Conservation (phyloP, 2,888 invertebrate genomes). For the Microctonus brassicae region DNA sequence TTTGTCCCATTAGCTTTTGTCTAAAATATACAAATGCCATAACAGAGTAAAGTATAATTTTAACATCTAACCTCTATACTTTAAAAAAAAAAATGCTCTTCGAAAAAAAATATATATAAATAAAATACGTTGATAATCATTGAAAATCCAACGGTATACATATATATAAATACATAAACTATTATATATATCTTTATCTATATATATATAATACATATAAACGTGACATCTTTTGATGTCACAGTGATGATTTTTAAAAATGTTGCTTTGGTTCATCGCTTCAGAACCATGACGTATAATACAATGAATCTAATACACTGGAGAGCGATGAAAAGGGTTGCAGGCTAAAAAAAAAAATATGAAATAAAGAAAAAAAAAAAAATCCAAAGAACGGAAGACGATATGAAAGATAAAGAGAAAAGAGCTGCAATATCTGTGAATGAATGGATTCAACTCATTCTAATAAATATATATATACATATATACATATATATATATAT, state of each 20-base stretch:
- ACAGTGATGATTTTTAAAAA: background rate
- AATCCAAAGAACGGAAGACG: constrained; percentile 3
- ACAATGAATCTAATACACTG: constrained; percentile 66
- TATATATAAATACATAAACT: background rate
- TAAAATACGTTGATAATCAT: no score
- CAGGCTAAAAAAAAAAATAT: constrained; percentile 25
- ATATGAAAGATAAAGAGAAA: background rate
- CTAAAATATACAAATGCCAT: background rate
- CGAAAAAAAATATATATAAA: background rate
- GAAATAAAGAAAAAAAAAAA: constrained; percentile 24
- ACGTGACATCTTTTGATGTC: constrained; percentile 3
- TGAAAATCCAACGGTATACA: no score
- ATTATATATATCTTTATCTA: background rate
- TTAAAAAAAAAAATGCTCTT: background rate
- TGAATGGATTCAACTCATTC: background rate
- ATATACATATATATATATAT: constrained; percentile 19
- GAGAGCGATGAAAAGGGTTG: constrained; percentile 54
- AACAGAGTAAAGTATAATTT: background rate
- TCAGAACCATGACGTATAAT: constrained; percentile 63
- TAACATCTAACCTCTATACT: background rate
- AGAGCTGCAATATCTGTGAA: background rate
- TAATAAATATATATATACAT: no score
- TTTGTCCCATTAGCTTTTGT: constrained; percentile 56
- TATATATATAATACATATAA: background rate
- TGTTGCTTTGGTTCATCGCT: constrained; percentile 57